Base-by-base conservation (phyloP, 2,888 invertebrate genomes). In the Hylaea fasciaria region DNA sequence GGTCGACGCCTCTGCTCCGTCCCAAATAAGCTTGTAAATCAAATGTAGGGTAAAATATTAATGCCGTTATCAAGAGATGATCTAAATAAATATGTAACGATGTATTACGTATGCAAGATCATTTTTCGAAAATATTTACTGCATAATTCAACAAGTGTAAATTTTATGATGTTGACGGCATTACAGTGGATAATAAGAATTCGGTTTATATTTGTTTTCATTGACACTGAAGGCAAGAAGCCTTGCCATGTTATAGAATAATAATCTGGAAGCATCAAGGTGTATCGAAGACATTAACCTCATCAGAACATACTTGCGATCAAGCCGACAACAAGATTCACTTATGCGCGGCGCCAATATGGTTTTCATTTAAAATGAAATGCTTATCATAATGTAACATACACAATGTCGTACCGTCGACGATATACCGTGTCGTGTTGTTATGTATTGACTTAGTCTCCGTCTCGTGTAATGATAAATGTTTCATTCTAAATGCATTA, bases 21-120 rank as follows among this genome's bases (percentile, higher is more conserved):
- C 35, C 54, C 45, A 60, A 60, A 60, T 53, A 59, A 54, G 40
- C 32, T 2, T 54, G 44, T 60, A 60, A 60, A 60, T 60, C 59
- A 54, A 59, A 54, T 46, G 54, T 40, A 12, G 46, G 43, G 45
- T 60, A 37, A 54, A 54, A 60, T 54, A 54, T 75, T 78, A 76
- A 81, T 77, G 69, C 58, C 62, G 67, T 82, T 77, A 77, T 76
- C 60, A 65, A 64, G 64, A 78, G 82, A 83, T 84, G 81, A 85
- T 82, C 81, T 79, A 78, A 81, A 85, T 77, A 81, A 83, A 86
- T 78, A 54, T 5, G 12, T 37, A 35, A 35, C 12, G 12, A 37
- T 1, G 37, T 37, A n/a, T 8, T 4, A 37, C n/a, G 4, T n/a
- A n/a, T n/a, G 1, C 35, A 11, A 2, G 35, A 35, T 35, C 11